Conservation (phyloP, 2,113 vertebrate species). For the Takifugu flavidus region DNA sequence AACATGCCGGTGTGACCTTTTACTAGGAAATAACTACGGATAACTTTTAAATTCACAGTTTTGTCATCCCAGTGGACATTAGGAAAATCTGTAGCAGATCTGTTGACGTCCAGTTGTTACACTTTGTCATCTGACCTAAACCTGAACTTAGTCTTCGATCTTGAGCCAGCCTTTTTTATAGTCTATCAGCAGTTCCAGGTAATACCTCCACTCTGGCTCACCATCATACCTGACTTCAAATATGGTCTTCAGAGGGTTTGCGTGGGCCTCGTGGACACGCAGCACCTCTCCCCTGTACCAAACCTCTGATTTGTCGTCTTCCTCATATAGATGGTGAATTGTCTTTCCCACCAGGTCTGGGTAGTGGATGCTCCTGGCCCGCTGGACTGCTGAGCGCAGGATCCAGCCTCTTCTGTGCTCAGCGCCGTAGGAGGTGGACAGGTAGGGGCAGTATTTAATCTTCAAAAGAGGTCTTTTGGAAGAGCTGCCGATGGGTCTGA, state of each 20-base stretch:
- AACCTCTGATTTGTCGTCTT: constrained; percentile 78
- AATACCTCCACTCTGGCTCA: constrained; percentile 81
- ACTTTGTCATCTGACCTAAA: no score
- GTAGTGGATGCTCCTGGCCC: constrained; percentile 55
- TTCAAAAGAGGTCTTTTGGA: constrained; percentile 59
- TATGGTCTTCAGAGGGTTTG: constrained; percentile 73
- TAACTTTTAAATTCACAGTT: no score
- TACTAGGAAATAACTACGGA: no score
- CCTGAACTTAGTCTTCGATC: constrained; percentile 66
- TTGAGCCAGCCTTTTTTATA: constrained; percentile 78
- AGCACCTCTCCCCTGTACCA: constrained; percentile 78
- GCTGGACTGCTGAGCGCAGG: constrained; percentile 65
- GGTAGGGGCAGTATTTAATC: constrained; percentile 72
- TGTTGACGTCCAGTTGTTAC: no score
- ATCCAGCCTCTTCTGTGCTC: constrained; percentile 65
- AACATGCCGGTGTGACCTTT: no score
- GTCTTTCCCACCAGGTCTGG: constrained; percentile 80
- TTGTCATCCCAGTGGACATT: no score
- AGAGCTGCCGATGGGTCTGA: constrained; percentile 38
- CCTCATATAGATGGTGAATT: constrained; percentile 81
- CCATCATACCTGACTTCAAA: constrained; percentile 81
- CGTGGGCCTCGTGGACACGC: constrained; percentile 63
- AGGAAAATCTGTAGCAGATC: no score
- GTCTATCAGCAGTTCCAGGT: constrained; percentile 77
- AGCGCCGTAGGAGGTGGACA: constrained; percentile 54